Base-by-base conservation (phyloP, 1,140 invertebrate species). In the Helicoverpa zea region DNA sequence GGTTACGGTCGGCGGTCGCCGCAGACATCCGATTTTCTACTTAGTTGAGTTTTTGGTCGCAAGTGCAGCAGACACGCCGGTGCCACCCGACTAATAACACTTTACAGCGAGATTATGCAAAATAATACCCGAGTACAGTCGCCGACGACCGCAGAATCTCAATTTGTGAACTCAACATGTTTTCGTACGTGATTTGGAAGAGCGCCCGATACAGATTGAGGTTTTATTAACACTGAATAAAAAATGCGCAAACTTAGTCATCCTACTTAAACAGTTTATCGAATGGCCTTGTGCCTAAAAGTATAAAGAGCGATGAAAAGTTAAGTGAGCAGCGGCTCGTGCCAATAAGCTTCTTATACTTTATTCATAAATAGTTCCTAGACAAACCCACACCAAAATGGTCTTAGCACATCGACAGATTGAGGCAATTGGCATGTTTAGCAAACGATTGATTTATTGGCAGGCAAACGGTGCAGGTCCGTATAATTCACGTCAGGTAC, bases 1-100 rank as follows among this genome's bases (percentile, higher is more conserved):
- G 76, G 87, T 92, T 91, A 87, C 91, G 74, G 61, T 63, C 79
- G 78, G 59, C 47, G 61, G 49, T 29, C 79, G 80, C 68, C 58
- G 61, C 75, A 77, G 59, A 64, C 75, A 54, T 64, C 56, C 56
- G 66, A 88, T 87, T 89, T 86, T 83, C 72, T 79, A 73, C 84
- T 81, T 80, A 74, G 82, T 66, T 82, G 79, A 84, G 75, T 66
- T 83, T 79, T 74, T 56, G 63, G 64, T 56, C 63, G 64, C 64
- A 68, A 16, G 11, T 59, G 72, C 77, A 54, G 56, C 83, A 89
- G 87, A 88, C 84, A 79, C 80, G 47, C 54, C 59, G 84, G 83
- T 35, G 49, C 74, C n/a, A 56, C 16, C 61, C 49, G 35, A 51
- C 56, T 76, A 76, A 76, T 61, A 76, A 76, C 73, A 51, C 58